Evolutionary conservation across 2,888 invertebrate species (phyloP).

Genomic region (Machimus atricapillus): DNA sequence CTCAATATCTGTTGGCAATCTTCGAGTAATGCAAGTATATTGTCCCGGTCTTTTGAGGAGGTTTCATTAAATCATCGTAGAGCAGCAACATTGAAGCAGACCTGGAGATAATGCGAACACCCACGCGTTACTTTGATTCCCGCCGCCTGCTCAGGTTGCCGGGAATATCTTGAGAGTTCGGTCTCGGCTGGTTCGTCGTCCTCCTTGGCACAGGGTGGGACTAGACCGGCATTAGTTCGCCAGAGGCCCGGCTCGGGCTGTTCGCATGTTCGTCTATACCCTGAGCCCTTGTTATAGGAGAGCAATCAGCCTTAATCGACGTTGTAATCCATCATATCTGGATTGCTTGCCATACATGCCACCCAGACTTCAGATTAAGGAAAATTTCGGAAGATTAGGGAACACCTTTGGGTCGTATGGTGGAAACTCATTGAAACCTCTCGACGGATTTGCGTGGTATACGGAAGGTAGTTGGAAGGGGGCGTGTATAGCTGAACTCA

Average conservation of each 20-base stretch:
- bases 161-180: background rate
- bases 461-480: background rate
- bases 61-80: background rate
- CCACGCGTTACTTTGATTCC: background rate
- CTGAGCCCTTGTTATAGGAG: slow-evolving; percentile 23
- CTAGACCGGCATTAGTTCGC: slow-evolving; percentile 25
- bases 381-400: background rate
- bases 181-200: background rate
- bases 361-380: background rate
- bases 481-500: background rate
- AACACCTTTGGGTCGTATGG: background rate
- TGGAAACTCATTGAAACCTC: background rate
- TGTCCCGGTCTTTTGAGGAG: background rate
- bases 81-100: background rate
- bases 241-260: background rate
- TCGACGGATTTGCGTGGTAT: background rate
- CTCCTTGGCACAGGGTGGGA: background rate
- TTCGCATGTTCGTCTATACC: background rate
- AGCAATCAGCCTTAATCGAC: slow-evolving; percentile 50
- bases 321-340: slow-evolving; percentile 49
- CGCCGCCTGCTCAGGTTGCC: slow-evolving; percentile 7
- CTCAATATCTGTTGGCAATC: slow-evolving; percentile 37
- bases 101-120: background rate
- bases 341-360: slow-evolving; percentile 40
- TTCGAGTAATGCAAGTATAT: slow-evolving; percentile 19